Evolutionary conservation across 2,888 invertebrate genomes (phyloP), one percentile per base, ranked within the genome.

Genomic region (Alentia gelatinosa): DNA sequence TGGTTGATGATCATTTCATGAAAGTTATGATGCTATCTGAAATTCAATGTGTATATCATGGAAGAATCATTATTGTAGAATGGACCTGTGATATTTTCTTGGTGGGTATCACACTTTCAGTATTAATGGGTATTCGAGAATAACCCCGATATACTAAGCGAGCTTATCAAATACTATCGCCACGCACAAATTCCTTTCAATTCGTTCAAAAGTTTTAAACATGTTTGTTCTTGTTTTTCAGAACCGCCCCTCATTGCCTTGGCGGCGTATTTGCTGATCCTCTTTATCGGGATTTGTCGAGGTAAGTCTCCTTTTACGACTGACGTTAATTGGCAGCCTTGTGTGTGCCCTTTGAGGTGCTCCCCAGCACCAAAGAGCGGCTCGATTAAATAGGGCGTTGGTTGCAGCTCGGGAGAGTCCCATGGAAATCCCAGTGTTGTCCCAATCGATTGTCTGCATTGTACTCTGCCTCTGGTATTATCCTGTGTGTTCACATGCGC

Each of bases 261-360:
- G 35, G 26, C 23, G 37, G 39, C 37, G 19, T 79, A 79, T 79
- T 35, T 79, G 37, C 37, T 35, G 35, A 79, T 79, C 26, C 79
- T 79, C 5, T n/a, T 79, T 23, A 79, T 79, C 19, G 79, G 37
- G 15, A 39, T 39, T 79, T 79, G 79, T 79, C 79, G 79, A 79
- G 79, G 79, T 79, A 79, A 79, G 79, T 19, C 35, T 26, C n/a
- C 15, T n/a, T 63, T n/a, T 63, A 15, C 15, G 47, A 12, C 47
- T 15, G 47, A 7, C 7, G 47, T 12, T 42, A 42, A 42, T 42
- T 42, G 47, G 15, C 15, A 15, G 47, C 7, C 7, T 42, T 15
- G 15, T 42, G 47, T 42, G 9, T 15, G 47, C 15, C 47, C 15
- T 42, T 42, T 42, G 7, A 15, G 47, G 47, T 42, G 47, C 15